Evolutionary conservation across 2,888 invertebrate species (phyloP), one percentile per base, ranked within the genome.

Genomic region (Anodontia alba): DNA sequence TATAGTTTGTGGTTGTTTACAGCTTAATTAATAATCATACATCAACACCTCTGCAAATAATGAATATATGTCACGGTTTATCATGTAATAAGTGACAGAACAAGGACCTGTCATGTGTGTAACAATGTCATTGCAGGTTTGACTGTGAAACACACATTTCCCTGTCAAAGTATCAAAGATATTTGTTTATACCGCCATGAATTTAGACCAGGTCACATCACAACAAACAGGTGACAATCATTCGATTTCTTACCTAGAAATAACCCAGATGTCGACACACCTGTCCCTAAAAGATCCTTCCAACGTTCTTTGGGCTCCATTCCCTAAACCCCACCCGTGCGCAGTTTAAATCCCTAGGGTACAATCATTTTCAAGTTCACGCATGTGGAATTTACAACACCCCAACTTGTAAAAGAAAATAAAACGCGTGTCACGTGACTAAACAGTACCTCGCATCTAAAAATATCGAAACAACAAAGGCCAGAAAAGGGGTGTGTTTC

Each of bases 401-500:
- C 67, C 66, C n/a, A 74, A 12, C 31, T 57, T 57, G 23, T 10
- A 20, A 10, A 57, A 57, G 36, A 51, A 38, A 57, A 36, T 72
- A 68, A 46, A 51, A 31, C 15, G n/a, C 31, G 78, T n/a, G n/a
- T 84, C 84, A 84, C 84, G 84, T 84, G 84, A 84, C 78, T 42
- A 42, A 31, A 70, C 42, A 67, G 67, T 36, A 42, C 42, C 36
- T 23, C 42, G 33, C 23, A 20, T 67, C 67, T 36, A 42, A 38
- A 36, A 38, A 67, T 67, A 38, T 12, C 36, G 10, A 8, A 12
- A 29, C 29, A 12, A 62, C 62, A 62, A 62, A 33, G 26, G 42
- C 67, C 7, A 26, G 33, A 36, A 67, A 67, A 36, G 67, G 67
- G 57, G 57, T 57, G 57, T 67, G 67, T 67, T 36, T n/a, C n/a